These are phyloP conservation scores for Julus scanicus DNA, from an alignment of 2,888 invertebrate genomes.

Conservation along the genomic window DNA sequence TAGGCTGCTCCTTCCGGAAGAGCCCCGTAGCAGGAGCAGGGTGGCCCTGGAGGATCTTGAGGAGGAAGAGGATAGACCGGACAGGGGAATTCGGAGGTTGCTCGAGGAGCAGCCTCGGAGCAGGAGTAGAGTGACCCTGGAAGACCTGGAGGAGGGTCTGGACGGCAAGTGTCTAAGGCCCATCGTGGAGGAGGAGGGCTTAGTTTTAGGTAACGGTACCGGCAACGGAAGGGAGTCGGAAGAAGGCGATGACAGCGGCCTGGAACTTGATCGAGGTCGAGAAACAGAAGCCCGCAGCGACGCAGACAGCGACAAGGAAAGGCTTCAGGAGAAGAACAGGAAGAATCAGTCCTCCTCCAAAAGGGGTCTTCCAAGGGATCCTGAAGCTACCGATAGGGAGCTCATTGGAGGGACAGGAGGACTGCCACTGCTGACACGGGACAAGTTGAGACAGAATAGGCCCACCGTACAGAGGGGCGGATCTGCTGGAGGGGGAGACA, in stretches of 20 bases:
- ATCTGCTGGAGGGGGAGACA: slow-evolving; percentile 52
- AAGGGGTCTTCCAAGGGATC: not conserved
- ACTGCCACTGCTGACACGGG: not conserved
- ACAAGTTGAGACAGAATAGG: not conserved
- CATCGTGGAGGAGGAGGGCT: slow-evolving; percentile 50
- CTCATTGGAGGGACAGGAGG: slow-evolving; percentile 8
- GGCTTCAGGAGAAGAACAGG: slow-evolving; percentile 50
- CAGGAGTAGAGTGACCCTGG: not conserved
- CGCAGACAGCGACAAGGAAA: slow-evolving; percentile 52
- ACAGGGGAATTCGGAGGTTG: not conserved
- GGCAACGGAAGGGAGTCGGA: slow-evolving; percentile 47
- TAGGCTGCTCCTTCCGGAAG: too few species aligned
- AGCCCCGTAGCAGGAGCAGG: too few species aligned
- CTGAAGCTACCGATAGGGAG: slow-evolving; percentile 25
- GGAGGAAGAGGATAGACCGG: not conserved
- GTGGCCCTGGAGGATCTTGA: not conserved
- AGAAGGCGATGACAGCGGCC: slow-evolving; percentile 54
- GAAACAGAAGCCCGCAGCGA: slow-evolving; percentile 50
- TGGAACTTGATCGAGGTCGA: slow-evolving; percentile 52
- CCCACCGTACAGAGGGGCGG: slow-evolving; percentile 46
- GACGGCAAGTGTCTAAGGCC: slow-evolving; percentile 34
- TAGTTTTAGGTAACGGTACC: not conserved
- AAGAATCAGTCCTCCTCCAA: slow-evolving; percentile 27
- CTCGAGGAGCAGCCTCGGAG: not conserved
- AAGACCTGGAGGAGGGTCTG: slow-evolving; percentile 3